A percentile compares a stretch with the other conserved stretches of the same genome.
These are phyloP conservation scores for Anhinga rufa DNA, from an alignment of 2,113 vertebrate genomes.

Conservation along the genomic window DNA sequence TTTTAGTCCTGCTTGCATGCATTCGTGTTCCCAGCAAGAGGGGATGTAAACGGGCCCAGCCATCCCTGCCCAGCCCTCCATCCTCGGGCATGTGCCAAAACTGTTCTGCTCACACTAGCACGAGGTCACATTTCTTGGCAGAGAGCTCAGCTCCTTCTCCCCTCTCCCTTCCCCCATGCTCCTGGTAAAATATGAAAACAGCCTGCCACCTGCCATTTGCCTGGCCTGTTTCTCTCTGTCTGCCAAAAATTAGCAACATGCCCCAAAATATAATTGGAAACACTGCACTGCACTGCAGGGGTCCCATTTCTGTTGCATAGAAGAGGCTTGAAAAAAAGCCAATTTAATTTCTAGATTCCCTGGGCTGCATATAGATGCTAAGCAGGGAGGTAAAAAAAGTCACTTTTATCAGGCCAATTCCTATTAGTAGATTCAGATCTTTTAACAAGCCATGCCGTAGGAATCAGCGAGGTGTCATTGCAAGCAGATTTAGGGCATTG, in stretches of 20 bases:
- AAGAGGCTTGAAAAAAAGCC: constrained; percentile 49
- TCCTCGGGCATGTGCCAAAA: background rate
- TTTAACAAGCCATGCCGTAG: background rate
- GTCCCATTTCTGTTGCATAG: constrained; percentile 23
- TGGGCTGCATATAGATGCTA: background rate
- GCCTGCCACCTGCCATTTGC: constrained; percentile 62
- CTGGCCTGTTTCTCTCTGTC: constrained; percentile 8
- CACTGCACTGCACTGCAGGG: constrained; percentile 44
- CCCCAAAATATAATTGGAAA: constrained; percentile 63
- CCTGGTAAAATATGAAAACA: constrained; percentile 32
- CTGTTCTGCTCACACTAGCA: background rate
- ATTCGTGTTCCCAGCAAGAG: background rate
- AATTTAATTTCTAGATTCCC: constrained; percentile 60
- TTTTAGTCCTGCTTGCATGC: background rate
- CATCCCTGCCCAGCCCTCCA: background rate
- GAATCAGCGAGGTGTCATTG: background rate
- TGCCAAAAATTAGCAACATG: constrained; percentile 61
- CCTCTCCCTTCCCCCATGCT: constrained; percentile 15
- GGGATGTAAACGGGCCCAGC: background rate
- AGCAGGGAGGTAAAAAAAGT: background rate
- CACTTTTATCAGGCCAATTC: constrained; percentile 42
- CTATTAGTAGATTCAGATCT: constrained; percentile 46
- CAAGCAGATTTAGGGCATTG: background rate
- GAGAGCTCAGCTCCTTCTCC: background rate
- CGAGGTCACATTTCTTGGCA: constrained; percentile 29